phyloP scores from a whole-genome alignment of 2,888 invertebrate species.

The Polydrusus pterygomalis region DNA sequence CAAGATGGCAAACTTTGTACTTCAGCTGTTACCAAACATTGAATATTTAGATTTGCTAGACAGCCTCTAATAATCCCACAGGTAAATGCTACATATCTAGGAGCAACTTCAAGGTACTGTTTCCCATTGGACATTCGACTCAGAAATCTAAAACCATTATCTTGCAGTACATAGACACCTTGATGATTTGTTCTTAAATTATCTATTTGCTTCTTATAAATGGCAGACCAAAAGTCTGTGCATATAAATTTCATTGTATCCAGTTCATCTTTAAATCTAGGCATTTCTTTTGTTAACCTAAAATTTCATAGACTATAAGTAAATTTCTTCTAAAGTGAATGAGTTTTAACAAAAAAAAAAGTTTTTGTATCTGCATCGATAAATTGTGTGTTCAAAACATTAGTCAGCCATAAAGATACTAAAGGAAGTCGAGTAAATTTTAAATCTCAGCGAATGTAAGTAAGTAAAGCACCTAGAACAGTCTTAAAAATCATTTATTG shows the following conservation, averaged over 20 bases:
- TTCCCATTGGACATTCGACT: conserved; percentile 90
- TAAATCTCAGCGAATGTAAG: no score
- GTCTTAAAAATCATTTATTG: no score
- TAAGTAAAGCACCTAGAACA: no score
- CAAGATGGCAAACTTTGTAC: conserved; percentile 93
- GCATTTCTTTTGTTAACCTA: conserved; percentile 91
- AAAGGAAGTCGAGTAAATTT: no score
- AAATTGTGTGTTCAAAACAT: no score
- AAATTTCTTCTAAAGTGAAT: not conserved
- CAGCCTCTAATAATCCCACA: conserved; percentile 97
- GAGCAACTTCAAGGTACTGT: conserved; percentile 94
- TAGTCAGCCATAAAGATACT: no score
- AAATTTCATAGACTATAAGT: conserved; percentile 52
- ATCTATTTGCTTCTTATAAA: conserved; percentile 98
- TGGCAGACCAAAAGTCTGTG: conserved; percentile 98
- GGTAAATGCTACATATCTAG: conserved; percentile 94
- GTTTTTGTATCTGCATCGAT: no score
- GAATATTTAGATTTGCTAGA: conserved; percentile 94
- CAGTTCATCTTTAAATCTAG: conserved; percentile 96
- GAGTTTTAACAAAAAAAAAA: no score
- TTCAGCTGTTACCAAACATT: conserved; percentile 96
- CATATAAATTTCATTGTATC: conserved; percentile 99
- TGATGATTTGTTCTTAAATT: conserved; percentile 98
- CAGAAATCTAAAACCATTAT: conserved; percentile 94
- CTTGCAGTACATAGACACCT: conserved; percentile 98